Percentiles rank a stretch among this genome's conserved stretches.
Conservation (phyloP, 2,888 invertebrate genomes). For the Ormia ochracea region DNA sequence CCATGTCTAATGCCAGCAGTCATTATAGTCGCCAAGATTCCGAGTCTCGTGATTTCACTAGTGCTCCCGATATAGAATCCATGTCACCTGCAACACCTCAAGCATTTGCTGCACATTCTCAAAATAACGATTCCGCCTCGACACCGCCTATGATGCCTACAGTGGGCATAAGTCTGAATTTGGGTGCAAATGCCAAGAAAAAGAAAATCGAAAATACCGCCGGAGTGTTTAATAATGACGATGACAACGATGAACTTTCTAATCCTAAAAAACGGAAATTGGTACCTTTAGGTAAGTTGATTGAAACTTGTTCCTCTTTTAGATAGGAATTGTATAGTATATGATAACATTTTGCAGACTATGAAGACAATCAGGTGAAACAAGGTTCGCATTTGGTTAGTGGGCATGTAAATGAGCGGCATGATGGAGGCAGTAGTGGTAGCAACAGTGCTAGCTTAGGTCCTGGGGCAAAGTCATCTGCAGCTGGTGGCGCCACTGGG, state of each 20-base stretch:
- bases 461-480: conserved; percentile 34
- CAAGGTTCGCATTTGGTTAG: conserved; percentile 31
- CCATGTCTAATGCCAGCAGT: conserved; percentile 79
- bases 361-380: conserved; percentile 71
- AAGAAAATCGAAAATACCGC: conserved; percentile 86
- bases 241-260: conserved; percentile 81
- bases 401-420: conserved; percentile 50
- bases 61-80: conserved; percentile 76
- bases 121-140: conserved; percentile 67
- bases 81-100: conserved; percentile 75
- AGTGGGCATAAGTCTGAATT: conserved; percentile 77
- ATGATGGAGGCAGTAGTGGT: conserved; percentile 54
- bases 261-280: conserved; percentile 85
- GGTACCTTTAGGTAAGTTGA: conserved; percentile 82
- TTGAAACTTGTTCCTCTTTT: not conserved
- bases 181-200: conserved; percentile 77
- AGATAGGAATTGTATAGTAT: not conserved
- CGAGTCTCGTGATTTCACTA: conserved; percentile 71
- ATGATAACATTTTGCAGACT: conserved; percentile 67
- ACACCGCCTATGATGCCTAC: conserved; percentile 74
- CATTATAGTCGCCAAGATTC: conserved; percentile 71
- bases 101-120: conserved; percentile 65
- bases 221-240: conserved; percentile 91
- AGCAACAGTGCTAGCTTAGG: conserved; percentile 17
- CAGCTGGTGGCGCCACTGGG: conserved; percentile 51